These are phyloP conservation scores for Adineta ricciae DNA, from an alignment of 2,888 invertebrate species.

Conservation along the genomic window DNA sequence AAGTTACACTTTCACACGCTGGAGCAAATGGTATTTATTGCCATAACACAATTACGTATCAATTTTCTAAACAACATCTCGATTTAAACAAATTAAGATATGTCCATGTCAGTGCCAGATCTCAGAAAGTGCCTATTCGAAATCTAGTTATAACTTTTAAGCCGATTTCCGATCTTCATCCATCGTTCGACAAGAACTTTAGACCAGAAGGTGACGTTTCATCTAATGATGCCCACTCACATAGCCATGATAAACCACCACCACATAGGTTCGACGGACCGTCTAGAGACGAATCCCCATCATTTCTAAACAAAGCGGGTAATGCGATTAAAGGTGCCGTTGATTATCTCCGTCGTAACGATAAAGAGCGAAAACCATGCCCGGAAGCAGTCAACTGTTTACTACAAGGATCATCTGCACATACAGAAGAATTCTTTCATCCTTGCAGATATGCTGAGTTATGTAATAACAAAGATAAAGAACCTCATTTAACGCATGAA, in stretches of 20 bases:
- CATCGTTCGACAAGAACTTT: not conserved
- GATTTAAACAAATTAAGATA: not conserved
- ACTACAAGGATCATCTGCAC: not conserved
- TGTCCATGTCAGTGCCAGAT: not conserved
- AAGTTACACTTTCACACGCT: constrained; percentile 6
- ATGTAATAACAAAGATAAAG: not conserved
- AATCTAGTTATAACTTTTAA: not conserved
- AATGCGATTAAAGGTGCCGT: not conserved
- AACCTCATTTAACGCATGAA: not conserved
- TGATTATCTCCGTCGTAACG: not conserved
- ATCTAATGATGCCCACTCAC: not conserved
- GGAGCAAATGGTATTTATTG: not conserved
- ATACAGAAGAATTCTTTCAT: not conserved
- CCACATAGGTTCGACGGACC: not conserved
- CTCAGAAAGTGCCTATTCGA: not conserved
- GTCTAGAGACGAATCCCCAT: not conserved
- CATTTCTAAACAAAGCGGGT: not conserved
- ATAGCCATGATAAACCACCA: not conserved
- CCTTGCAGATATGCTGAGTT: not conserved
- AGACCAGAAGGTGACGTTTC: not conserved
- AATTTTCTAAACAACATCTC: not conserved
- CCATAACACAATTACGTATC: not conserved
- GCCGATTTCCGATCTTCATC: not conserved
- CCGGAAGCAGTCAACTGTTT: not conserved
- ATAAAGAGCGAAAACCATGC: not conserved